A percentile compares a stretch with the other conserved stretches of the same genome.
These are phyloP conservation scores for Selenia dentaria DNA, from an alignment of 2,888 invertebrate species.

Conservation along the genomic window DNA sequence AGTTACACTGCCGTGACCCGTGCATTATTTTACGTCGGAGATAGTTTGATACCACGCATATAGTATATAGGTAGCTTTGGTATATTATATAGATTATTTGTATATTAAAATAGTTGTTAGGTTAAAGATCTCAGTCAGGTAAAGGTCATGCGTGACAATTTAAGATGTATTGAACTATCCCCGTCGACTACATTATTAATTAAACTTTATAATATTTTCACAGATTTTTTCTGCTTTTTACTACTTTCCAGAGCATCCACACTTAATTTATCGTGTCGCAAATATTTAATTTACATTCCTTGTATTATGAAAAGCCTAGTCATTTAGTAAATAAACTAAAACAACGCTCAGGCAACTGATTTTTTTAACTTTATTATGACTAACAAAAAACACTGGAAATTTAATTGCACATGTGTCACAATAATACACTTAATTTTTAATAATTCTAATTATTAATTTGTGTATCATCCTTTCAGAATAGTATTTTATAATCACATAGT, in stretches of 20 bases:
- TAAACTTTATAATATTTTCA: background rate
- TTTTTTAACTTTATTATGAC: background rate
- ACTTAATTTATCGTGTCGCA: slow-evolving; percentile 1
- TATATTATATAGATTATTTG: background rate
- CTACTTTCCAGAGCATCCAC: background rate
- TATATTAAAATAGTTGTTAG: slow-evolving; percentile 3
- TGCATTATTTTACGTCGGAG: background rate
- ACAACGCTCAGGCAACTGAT: slow-evolving; percentile 9
- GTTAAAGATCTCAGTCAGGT: slow-evolving; percentile 14
- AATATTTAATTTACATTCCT: slow-evolving; percentile 40
- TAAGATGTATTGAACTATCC: slow-evolving; percentile 6
- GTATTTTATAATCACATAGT: too few relatives aligned
- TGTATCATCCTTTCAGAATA: too few relatives aligned
- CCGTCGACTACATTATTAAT: background rate
- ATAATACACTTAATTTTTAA: too few relatives aligned
- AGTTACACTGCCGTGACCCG: background rate
- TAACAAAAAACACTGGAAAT: too few relatives aligned
- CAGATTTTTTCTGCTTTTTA: background rate
- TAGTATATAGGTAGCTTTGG: slow-evolving; percentile 2
- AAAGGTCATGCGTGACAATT: background rate
- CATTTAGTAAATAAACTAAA: slow-evolving; percentile 42
- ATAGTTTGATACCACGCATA: slow-evolving; percentile 8
- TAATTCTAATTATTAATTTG: too few relatives aligned
- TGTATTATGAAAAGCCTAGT: slow-evolving; percentile 42
- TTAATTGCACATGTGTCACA: too few relatives aligned